Evolutionary conservation across 2,888 invertebrate genomes (phyloP), one percentile per base, ranked within the genome.

Genomic region (Lutraria lutraria): DNA sequence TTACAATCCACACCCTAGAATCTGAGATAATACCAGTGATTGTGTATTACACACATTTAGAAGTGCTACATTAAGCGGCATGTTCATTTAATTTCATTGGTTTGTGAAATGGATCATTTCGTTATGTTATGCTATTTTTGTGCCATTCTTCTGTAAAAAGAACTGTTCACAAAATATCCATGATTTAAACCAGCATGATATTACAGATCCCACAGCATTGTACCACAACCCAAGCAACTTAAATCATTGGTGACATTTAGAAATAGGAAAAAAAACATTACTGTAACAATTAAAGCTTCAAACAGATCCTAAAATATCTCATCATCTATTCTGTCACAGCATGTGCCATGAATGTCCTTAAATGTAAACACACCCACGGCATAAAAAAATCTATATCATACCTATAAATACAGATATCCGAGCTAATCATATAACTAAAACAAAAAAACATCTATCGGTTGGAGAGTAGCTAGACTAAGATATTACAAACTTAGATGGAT

Each of bases 251-350:
- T 68, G 63, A 68, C 63, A 68, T 68, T 76, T 34, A 76, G 21
- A 56, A 21, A 6, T 19, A 12, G 16, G 56, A 3, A 68, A 12
- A 72, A 72, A 76, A 12, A 34, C 25, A 34, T 31, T 19, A 34
- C 19, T 10, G 19, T 13, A 76, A 76, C 76, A 76, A 76, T 76
- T 76, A 31, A 76, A 76, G 25, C 34, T 31, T 76, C 34, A 31
- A 34, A 76, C 29, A 76, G 76, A 76, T 31, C 29, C 76, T 25
- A 76, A 76, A 76, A 76, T 76, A 76, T 76, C 76, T 16, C 34
- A 31, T 76, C 76, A 34, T 34, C 4, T n/a, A 19, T 31, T 31
- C 15, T 76, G 31, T 76, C 76, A 76, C 76, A 72, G 72, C 15
- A 29, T 29, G 72, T 2, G 72, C 72, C 4, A 29, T 72, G 76